Evolutionary conservation across 2,797 vertebrate genomes (phyloP), one percentile per base, ranked within the genome.

Genomic region (Platalea minor): DNA sequence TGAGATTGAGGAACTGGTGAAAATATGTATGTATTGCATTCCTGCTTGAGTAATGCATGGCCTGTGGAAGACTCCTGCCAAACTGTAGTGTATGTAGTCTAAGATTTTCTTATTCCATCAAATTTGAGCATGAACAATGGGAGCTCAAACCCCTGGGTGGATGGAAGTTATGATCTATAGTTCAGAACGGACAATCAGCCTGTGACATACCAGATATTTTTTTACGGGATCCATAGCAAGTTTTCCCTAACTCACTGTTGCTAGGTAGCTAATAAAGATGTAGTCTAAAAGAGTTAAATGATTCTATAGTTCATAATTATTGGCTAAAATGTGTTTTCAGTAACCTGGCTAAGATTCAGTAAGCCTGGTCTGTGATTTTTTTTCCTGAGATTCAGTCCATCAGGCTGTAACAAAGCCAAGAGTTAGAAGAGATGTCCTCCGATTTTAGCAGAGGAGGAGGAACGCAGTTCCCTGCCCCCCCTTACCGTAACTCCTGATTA

Each of bases 221-320:
- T 60, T 51, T 43, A 19, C 16, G 37, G 82, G 53, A 84, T 83
- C 50, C 69, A 65, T 39, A 81, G 69, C 65, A 73, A 78, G 26
- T 63, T 81, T 61, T 78, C 65, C 29, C 28, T 84, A 41, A 39
- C 23, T 57, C 76, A 13, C 26, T 88, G 61, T 93, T 95, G 75
- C 95, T 94, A 89, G 87, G 82, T 85, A 90, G 93, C 91, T 88
- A 68, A 88, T 81, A 45, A 92, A 93, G 89, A 91, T 7, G 13
- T n/a, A 90, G 23, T 12, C 76, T 79, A 69, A 91, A 93, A 88
- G 81, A 78, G 33, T 80, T 72, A 60, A 75, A 43, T 43, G 13
- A 83, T 70, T 85, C 88, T 60, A 11, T 41, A 88, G 76, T 35
- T 88, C 63, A n/a, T 43, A 68, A 78, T 68, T 84, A 83, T 28